A percentile compares a stretch with the other conserved stretches of the same genome.
phyloP scores from a whole-genome alignment of 1,140 invertebrate genomes.

The Meloidogyne hapla region DNA sequence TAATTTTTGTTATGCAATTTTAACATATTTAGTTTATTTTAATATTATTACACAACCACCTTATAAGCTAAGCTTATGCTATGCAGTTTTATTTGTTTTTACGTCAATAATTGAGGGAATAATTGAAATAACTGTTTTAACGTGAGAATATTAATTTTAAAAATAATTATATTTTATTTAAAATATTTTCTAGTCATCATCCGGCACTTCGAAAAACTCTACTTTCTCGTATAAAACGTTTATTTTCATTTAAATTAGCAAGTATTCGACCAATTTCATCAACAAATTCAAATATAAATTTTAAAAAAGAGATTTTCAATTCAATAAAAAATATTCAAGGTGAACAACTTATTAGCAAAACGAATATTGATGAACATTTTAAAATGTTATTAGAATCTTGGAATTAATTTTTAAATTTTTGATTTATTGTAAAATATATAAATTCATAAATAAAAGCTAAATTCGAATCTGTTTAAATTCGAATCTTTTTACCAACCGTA shows the following conservation, averaged over 20 bases:
- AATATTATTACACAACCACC: not conserved
- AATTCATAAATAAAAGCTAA: too few species aligned
- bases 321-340: not conserved
- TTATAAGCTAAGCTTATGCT: not conserved
- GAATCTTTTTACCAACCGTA: too few species aligned
- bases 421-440: too few species aligned
- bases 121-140: not conserved
- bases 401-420: too few species aligned
- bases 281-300: not conserved
- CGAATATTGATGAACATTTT: not conserved
- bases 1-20: not conserved
- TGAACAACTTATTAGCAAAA: not conserved
- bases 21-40: not conserved
- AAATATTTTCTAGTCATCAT: not conserved
- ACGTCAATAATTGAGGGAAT: not conserved
- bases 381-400: not conserved
- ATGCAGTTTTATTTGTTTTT: not conserved
- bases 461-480: too few species aligned
- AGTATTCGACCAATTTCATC: not conserved
- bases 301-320: not conserved
- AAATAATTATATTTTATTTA: not conserved
- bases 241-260: not conserved
- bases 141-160: not conserved
- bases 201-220: not conserved
- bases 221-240: not conserved